phyloP scores from a whole-genome alignment of 1,140 invertebrate species.

The Eumeta japonica region DNA sequence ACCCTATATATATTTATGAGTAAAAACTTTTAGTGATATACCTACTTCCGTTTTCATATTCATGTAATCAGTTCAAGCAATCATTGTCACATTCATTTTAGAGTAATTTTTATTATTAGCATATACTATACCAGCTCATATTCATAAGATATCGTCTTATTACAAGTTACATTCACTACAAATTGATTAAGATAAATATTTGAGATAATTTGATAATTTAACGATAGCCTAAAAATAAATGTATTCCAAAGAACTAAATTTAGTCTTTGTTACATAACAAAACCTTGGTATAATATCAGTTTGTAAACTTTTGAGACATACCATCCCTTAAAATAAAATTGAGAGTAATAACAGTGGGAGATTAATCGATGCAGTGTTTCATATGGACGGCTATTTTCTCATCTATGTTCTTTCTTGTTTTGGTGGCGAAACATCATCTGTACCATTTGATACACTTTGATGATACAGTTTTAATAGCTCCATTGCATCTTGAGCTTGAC shows the following conservation, averaged over 20 bases:
- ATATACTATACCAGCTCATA: conserved; percentile 39
- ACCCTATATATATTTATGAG: too few relatives aligned
- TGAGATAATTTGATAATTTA: too few relatives aligned
- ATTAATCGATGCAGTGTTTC: conserved; percentile 2
- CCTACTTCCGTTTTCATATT: too few relatives aligned
- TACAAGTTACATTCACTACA: conserved; percentile 2
- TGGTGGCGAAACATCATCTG: conserved; percentile 45
- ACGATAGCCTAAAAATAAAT: too few relatives aligned
- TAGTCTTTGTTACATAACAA: too few relatives aligned
- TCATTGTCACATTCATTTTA: too few relatives aligned
- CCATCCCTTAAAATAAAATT: conserved; percentile 44
- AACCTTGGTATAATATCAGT: too few relatives aligned
- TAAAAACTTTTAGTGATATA: too few relatives aligned
- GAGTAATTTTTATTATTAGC: conserved; percentile 8
- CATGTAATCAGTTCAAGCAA: too few relatives aligned
- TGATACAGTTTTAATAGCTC: conserved; percentile 67
- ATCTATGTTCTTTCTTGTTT: conserved; percentile 48
- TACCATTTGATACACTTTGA: conserved; percentile 54
- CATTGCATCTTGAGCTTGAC: conserved; percentile 80
- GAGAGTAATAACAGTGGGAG: conserved; percentile 34
- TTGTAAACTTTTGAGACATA: conserved; percentile 55
- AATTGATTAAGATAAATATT: neutral
- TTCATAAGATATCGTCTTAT: conserved; percentile 51
- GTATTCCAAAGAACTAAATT: too few relatives aligned
- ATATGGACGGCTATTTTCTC: neutral